phyloP scores from a whole-genome alignment of 2,113 vertebrate genomes.

The Hippocampus barbouri region DNA sequence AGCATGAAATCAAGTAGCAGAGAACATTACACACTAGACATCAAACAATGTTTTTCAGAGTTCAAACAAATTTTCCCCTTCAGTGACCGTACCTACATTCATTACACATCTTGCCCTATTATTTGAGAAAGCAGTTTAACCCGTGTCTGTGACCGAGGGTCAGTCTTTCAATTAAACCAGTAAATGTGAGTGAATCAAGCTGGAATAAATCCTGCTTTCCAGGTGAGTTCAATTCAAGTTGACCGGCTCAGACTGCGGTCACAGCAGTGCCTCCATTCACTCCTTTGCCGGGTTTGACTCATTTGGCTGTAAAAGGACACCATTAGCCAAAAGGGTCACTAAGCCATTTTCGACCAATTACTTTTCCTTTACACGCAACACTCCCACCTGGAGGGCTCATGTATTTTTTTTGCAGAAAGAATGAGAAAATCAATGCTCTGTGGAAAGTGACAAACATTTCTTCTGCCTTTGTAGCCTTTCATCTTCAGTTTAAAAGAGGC shows the following conservation, averaged over 20 bases:
- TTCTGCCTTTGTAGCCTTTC: no score
- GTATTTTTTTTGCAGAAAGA: conserved; percentile 27
- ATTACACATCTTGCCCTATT: conserved; percentile 32
- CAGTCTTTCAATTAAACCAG: conserved; percentile 53
- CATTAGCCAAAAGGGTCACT: conserved; percentile 48
- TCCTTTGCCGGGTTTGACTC: conserved; percentile 46
- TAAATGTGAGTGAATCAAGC: conserved; percentile 54
- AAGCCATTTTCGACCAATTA: conserved; percentile 63
- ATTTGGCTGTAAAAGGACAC: conserved; percentile 60
- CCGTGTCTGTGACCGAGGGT: conserved; percentile 29
- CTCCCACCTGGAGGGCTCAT: conserved; percentile 47
- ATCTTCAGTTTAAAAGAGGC: not conserved
- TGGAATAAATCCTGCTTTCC: conserved; percentile 48
- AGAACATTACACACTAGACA: conserved; percentile 47
- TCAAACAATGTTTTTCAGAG: conserved; percentile 52
- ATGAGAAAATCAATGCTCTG: conserved; percentile 21
- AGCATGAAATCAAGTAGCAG: conserved; percentile 45
- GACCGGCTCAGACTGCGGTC: conserved; percentile 53
- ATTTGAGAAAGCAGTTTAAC: conserved; percentile 38
- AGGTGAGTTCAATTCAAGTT: conserved; percentile 55
- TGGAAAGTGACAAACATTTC: conserved; percentile 19
- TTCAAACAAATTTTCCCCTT: conserved; percentile 55
- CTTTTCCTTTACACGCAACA: conserved; percentile 60
- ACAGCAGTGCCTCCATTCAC: conserved; percentile 54
- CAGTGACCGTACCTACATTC: conserved; percentile 40